Evolutionary conservation across 2,888 invertebrate genomes (phyloP).

Genomic region (Megastigmus dorsalis): DNA sequence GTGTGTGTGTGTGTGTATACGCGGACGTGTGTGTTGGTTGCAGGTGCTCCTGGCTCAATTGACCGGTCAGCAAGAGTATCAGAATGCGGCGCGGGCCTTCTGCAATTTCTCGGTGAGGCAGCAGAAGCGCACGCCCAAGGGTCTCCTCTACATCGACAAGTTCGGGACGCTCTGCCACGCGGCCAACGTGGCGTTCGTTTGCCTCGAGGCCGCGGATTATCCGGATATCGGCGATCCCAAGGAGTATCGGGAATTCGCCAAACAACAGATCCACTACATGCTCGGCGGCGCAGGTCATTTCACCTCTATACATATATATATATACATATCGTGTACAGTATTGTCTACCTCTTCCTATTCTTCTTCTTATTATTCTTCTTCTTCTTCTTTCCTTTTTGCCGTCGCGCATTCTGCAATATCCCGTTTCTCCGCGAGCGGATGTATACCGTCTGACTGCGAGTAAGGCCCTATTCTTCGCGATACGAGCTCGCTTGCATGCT

Average conservation of each 20-base stretch:
- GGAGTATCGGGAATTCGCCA: slow-evolving; percentile 75
- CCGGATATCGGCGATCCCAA: slow-evolving; percentile 60
- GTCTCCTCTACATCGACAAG: slow-evolving; percentile 76
- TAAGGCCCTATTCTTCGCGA: too few species aligned
- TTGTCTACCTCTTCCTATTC: too few species aligned
- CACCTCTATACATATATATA: too few species aligned
- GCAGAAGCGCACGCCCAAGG: slow-evolving; percentile 76
- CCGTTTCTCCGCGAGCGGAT: too few species aligned
- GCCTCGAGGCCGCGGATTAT: slow-evolving; percentile 73
- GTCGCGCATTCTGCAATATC: too few species aligned
- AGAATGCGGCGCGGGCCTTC: slow-evolving; percentile 74
- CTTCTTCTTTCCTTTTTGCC: too few species aligned
- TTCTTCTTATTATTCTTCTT: too few species aligned
- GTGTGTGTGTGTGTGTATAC: too few species aligned
- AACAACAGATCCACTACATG: slow-evolving; percentile 77
- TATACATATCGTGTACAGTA: too few species aligned
- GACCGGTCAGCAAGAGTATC: slow-evolving; percentile 73
- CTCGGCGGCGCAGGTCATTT: slow-evolving; percentile 73
- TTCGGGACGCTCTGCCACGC: slow-evolving; percentile 77
- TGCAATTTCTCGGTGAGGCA: slow-evolving; percentile 74
- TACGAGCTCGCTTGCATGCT: too few species aligned
- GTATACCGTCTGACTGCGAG: too few species aligned
- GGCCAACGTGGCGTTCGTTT: slow-evolving; percentile 77
- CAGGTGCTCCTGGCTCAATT: slow-evolving; percentile 75
- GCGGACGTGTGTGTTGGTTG: too few species aligned